Base-by-base conservation (phyloP, 2,797 vertebrate genomes). In the Catostomus latipinnis region DNA sequence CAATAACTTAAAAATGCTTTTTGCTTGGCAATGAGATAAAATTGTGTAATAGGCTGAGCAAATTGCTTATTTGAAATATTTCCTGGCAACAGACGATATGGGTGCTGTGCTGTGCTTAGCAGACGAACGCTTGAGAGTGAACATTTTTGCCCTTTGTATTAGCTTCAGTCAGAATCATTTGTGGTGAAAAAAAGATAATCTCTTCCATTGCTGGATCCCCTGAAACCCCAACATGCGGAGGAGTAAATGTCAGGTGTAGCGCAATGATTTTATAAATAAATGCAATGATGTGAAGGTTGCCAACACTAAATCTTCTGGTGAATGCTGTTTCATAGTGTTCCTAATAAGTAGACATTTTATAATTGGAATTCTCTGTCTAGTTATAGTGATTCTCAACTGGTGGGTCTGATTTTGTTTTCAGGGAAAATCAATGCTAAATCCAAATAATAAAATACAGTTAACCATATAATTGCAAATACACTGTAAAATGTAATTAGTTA, bases 191-290 rank as follows among this genome's bases (percentile, higher is more conserved):
- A 49, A 81, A 78, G 66, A 84, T 78, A 54, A 78, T 71, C 79
- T 78, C 14, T 46, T 73, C 50, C 3, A 49, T 18, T 73, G 70
- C 56, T 65, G 68, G 14, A 57, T 76, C 46, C 74, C 74, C 71
- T 68, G 18, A 70, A 74, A 65, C n/a, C 22, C 45, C 49, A 60
- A 58, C 48, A 11, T 83, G 60, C 9, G 50, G 54, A 45, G 50
- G 61, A 66, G 48, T 68, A 76, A 83, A 80, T 80, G 82, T 83
- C 77, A 76, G 71, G 22, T 57, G 80, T 43, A 63, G 11, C 56
- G 60, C 22, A 54, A 63, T 63, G 2, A 81, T 69, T 69, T 50
- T 52, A 68, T 45, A 53, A 34, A 67, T 49, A 75, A 68, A 6
- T 57, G 8, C 12, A 50, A 43, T 12, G 12, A 14, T 45, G 50